These are phyloP conservation scores for Eudasyphora cyanicolor DNA, from an alignment of 2,888 invertebrate species.

Conservation along the genomic window DNA sequence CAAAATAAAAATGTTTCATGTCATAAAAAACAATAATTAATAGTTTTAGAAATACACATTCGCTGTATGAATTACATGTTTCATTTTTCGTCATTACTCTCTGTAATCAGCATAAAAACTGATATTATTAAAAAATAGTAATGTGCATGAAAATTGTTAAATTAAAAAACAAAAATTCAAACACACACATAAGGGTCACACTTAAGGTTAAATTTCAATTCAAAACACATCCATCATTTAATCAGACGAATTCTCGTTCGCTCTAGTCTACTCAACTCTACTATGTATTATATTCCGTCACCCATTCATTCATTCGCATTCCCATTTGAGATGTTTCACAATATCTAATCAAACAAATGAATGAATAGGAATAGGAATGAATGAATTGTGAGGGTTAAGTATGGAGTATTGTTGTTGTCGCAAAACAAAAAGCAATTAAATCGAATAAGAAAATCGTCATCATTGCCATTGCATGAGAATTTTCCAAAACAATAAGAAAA, in stretches of 20 bases:
- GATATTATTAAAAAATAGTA: constrained; percentile 7
- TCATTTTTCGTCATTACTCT: neutral
- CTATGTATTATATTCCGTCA: no score
- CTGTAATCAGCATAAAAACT: neutral
- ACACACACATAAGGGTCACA: constrained; percentile 73
- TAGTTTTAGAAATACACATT: neutral
- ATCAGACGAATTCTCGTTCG: constrained; percentile 32
- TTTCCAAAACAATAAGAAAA: constrained; percentile 64
- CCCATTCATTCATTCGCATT: no score
- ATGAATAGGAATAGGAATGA: constrained; percentile 21
- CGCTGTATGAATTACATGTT: neutral
- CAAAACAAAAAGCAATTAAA: constrained; percentile 70
- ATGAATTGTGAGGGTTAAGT: constrained; percentile 55
- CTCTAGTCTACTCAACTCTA: neutral
- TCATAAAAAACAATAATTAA: no score
- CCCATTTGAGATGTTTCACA: constrained; percentile 45
- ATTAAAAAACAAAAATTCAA: neutral
- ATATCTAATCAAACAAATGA: constrained; percentile 20
- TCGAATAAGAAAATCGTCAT: constrained; percentile 53
- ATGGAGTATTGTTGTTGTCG: constrained; percentile 66
- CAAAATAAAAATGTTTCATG: no score
- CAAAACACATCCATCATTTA: constrained; percentile 78
- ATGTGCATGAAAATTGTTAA: constrained; percentile 39
- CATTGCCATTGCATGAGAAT: constrained; percentile 37
- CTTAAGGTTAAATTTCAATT: constrained; percentile 74